Evolutionary conservation across 2,113 vertebrate genomes (phyloP).

Genomic region (Hyaena hyaena): DNA sequence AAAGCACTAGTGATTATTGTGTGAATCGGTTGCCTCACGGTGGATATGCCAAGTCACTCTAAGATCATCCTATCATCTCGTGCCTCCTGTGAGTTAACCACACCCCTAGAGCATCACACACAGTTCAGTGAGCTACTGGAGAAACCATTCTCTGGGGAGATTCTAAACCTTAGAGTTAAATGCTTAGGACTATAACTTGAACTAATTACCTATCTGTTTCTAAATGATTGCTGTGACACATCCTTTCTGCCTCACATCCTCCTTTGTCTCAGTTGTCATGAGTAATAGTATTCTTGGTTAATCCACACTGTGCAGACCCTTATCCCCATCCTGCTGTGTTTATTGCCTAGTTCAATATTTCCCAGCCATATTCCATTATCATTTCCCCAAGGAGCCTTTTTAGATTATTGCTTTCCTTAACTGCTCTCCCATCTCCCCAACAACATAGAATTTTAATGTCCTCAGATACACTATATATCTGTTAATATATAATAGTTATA

Average conservation of each 20-base stretch:
- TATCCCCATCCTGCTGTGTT: neutral
- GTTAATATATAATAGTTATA: neutral
- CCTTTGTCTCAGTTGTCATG: neutral
- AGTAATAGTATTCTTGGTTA: neutral
- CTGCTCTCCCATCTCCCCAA: neutral
- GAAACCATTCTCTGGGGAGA: neutral
- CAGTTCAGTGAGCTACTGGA: neutral
- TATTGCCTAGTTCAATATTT: neutral
- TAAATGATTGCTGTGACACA: neutral
- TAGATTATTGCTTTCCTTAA: neutral
- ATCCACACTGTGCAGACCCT: neutral
- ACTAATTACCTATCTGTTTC: neutral
- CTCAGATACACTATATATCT: neutral
- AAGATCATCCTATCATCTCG: neutral
- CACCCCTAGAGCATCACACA: neutral
- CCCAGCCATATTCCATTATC: neutral
- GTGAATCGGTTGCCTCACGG: neutral
- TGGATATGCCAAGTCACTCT: neutral
- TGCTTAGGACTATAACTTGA: neutral
- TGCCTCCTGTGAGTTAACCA: neutral
- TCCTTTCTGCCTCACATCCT: neutral
- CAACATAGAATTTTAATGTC: neutral
- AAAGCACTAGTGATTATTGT: neutral
- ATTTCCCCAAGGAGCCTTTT: neutral
- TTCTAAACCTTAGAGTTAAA: neutral